Evolutionary conservation across 30 jellyfish, hydroid and myxozoan genomes (phyloP), one percentile per base, ranked within the genome.

Genomic region (Catostylus mosaicus): DNA sequence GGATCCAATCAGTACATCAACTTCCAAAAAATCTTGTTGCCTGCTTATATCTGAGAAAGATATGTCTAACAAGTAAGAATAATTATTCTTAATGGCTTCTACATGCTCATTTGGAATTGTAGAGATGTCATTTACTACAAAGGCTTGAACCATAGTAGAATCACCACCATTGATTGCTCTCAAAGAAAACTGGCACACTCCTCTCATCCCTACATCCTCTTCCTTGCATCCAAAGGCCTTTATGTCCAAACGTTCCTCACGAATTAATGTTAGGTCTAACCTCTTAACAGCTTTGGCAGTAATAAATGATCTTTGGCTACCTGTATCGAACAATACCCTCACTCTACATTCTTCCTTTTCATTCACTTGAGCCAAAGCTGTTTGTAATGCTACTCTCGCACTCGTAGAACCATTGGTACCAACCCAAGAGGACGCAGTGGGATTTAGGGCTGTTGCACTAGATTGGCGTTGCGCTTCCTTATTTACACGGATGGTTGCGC

Each of bases 391-490:
- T n/a, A 45, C 37, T 80, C 74, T 27, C 1, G 88, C 35, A 30
- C 48, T 43, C 26, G 77, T 26, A 46, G 82, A 69, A 64, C 77
- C 82, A 36, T 71, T 65, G 45, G 63, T 79, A 30, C 82, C 90
- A 22, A 61, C 84, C 82, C 90, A 79, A 51, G 82, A 59, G 46
- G 82, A 61, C 16, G 82, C 90, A 64, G 38, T 78, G 8, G 67
- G 83, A 65, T 79, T 40, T 22, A 79, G 68, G 90, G 72, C 48
- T 71, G 84, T 40, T 71, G 46, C 90, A 64, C 82, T 79, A 60
- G 90, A 8, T 24, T 43, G 62, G 22, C 71, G 72, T 71, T 64
- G 81, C 90, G 70, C 47, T 73, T 29, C 40, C 83, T 36, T 29
- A 60, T 38, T 37, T 57, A 23, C 31, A 9, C 36, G 23, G 18